Base-by-base conservation (phyloP, 2,888 invertebrate genomes). In the Bombyx huttoni region DNA sequence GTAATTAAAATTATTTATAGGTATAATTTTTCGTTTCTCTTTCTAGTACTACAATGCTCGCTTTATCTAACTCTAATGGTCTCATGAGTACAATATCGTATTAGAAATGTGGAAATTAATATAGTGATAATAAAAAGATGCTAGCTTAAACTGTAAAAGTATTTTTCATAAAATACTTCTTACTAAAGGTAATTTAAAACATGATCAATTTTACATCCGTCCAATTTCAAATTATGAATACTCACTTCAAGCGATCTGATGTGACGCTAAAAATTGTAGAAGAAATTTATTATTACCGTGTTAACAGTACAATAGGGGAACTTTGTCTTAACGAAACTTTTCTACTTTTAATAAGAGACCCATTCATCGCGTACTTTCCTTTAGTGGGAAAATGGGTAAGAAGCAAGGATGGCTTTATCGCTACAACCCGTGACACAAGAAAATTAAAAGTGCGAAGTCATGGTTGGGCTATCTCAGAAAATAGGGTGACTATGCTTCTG, bases 361-460 rank as follows among this genome's bases (percentile, higher is more conserved):
- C 75, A 82, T 85, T 85, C 81, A 82, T 74, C 68, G 80, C 78
- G 79, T 81, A 81, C 81, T 83, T 78, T 77, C 68, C 68, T 69
- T 74, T 69, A 70, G 66, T 67, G 65, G 65, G 61, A 63, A 71
- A 74, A 65, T 65, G 68, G 67, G 68, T 59, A 60, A 62, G 61
- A 64, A 64, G 64, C 73, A 70, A 24, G 71, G 66, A 73, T 63
- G 66, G 73, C 74, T 77, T 83, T 84, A 84, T 83, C 82, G 80
- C 74, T 70, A 68, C 75, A 74, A 78, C 73, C 76, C 76, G 83
- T 80, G 82, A 82, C 85, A 81, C 76, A 78, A 82, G 81, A 84
- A 85, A 84, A 85, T 86, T 85, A 81, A 83, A 87, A 86, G 81
- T 73, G 81, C 77, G 59, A 54, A 62, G 81, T 87, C 86, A 87